Evolutionary conservation across 2,888 invertebrate species (phyloP).

Genomic region (Liposcelis brunnea): DNA sequence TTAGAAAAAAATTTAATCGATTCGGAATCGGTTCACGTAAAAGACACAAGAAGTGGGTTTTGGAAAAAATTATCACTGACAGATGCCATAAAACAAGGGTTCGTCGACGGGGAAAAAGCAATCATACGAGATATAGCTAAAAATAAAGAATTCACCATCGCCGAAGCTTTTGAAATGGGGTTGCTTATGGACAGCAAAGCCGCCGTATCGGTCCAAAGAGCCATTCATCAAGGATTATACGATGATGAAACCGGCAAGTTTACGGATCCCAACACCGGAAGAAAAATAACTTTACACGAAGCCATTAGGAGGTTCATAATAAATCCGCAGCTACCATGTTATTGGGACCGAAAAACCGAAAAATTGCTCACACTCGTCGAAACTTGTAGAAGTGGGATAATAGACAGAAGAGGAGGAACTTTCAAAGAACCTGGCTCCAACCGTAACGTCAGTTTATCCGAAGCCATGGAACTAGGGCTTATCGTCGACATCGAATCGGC

Average conservation of each 20-base stretch:
- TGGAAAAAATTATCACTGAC: constrained; percentile 61
- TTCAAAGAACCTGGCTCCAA: constrained; percentile 56
- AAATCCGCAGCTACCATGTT: constrained; percentile 62
- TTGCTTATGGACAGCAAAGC: constrained; percentile 65
- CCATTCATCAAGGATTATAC: constrained; percentile 71
- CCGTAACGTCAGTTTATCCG: constrained; percentile 44
- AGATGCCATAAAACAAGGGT: constrained; percentile 58
- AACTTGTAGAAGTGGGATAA: constrained; percentile 60
- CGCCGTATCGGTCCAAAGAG: constrained; percentile 65
- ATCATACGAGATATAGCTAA: constrained; percentile 35
- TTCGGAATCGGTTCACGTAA: constrained; percentile 64
- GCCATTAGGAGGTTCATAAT: constrained; percentile 64
- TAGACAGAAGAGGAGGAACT: constrained; percentile 61
- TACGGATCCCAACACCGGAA: constrained; percentile 59
- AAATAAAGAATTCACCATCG: constrained; percentile 47
- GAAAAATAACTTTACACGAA: constrained; percentile 66
- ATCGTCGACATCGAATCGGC: constrained; percentile 77
- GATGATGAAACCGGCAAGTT: constrained; percentile 67
- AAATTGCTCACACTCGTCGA: constrained; percentile 56
- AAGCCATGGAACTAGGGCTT: constrained; percentile 57
- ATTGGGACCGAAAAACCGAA: constrained; percentile 58
- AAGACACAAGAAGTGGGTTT: constrained; percentile 55
- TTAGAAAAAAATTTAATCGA: constrained; percentile 66
- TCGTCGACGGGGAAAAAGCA: constrained; percentile 41
- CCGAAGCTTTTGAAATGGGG: constrained; percentile 60